These are phyloP conservation scores for Mylabris phalerata DNA, from an alignment of 1,140 invertebrate genomes.

Conservation along the genomic window DNA sequence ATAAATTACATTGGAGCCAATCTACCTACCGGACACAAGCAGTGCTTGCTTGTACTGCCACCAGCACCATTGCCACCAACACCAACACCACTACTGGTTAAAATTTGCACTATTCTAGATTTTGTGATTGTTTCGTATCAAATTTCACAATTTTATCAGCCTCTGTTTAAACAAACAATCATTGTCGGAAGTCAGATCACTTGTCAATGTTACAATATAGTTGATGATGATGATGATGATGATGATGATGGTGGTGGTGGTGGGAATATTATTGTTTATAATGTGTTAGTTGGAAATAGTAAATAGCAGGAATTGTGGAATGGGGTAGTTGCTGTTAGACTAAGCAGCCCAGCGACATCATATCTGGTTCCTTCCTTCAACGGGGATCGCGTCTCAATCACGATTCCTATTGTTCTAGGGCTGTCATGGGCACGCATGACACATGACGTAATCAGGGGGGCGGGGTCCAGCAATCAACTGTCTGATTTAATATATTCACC, in stretches of 20 bases:
- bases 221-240: too few species aligned
- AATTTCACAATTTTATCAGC: too few species aligned
- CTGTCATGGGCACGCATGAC: slow-evolving; percentile 35
- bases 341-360: background rate
- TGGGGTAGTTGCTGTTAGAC: slow-evolving; percentile 9
- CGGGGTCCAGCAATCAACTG: slow-evolving; percentile 38
- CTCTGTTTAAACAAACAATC: too few species aligned
- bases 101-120: too few species aligned
- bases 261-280: too few species aligned
- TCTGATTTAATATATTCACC: slow-evolving; percentile 41
- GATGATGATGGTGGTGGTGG: too few species aligned
- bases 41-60: slow-evolving; percentile 10
- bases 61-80: background rate
- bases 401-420: slow-evolving; percentile 33
- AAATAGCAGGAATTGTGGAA: too few species aligned
- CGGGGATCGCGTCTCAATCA: slow-evolving; percentile 35
- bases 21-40: slow-evolving; percentile 29
- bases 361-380: slow-evolving; percentile 18
- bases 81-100: background rate
- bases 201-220: too few species aligned
- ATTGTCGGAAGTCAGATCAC: too few species aligned
- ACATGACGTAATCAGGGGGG: slow-evolving; percentile 40
- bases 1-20: slow-evolving; percentile 30
- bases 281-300: too few species aligned
- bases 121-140: too few species aligned